These are phyloP conservation scores for Cryptomyrus ogoouensis DNA, from an alignment of 2,113 vertebrate genomes.

Conservation along the genomic window DNA sequence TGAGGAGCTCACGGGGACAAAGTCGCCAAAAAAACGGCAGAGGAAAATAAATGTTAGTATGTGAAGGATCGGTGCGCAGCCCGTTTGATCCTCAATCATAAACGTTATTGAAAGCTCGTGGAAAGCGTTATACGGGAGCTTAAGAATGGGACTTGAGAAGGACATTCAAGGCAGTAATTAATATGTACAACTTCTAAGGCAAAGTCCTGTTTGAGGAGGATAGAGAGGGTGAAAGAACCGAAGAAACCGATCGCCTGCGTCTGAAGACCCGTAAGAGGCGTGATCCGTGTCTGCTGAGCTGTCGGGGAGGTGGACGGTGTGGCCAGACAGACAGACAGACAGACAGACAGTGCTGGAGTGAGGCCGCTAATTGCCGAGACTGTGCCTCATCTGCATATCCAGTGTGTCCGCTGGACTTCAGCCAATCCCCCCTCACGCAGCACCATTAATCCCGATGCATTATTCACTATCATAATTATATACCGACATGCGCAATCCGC, in stretches of 20 bases:
- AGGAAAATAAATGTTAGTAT: constrained; percentile 4
- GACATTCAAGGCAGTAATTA: constrained; percentile 41
- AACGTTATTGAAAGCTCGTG: constrained; percentile 5
- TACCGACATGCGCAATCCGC: constrained; percentile 84
- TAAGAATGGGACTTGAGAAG: constrained; percentile 30
- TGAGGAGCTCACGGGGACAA: neutral
- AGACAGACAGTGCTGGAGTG: constrained; percentile 73
- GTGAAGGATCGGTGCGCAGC: constrained; percentile 5
- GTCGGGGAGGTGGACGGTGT: constrained; percentile 46
- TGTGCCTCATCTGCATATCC: constrained; percentile 83
- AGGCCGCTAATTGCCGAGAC: constrained; percentile 71
- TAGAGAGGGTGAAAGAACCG: constrained; percentile 20
- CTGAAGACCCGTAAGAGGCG: constrained; percentile 63
- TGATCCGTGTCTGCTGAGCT: constrained; percentile 48
- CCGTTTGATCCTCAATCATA: constrained; percentile 14
- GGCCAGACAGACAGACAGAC: constrained; percentile 55
- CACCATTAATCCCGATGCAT: constrained; percentile 76
- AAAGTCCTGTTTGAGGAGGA: constrained; percentile 22
- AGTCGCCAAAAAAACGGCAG: constrained; percentile 3
- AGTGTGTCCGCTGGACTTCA: constrained; percentile 72
- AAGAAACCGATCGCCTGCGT: constrained; percentile 51
- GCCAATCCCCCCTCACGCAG: constrained; percentile 62
- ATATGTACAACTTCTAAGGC: constrained; percentile 34
- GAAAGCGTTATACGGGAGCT: constrained; percentile 7
- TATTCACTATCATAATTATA: constrained; percentile 83